Percentiles rank a stretch among this genome's conserved stretches.
Conservation (phyloP, 2,888 invertebrate species). For the Theristus sp. region DNA sequence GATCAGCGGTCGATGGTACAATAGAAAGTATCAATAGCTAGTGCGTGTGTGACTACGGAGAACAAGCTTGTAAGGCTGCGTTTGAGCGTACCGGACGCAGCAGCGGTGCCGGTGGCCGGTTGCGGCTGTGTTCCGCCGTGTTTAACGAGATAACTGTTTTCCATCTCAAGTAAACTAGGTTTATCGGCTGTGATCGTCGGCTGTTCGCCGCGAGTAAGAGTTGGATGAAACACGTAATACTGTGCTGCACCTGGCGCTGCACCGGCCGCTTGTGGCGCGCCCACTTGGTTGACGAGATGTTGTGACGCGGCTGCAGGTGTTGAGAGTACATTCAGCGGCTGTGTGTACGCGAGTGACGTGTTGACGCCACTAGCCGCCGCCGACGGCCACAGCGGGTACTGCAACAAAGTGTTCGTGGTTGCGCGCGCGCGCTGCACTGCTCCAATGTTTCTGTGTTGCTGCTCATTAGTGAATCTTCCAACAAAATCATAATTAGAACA, state of each 20-base stretch:
- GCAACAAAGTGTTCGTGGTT: slow-evolving; percentile 7
- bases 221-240: slow-evolving; percentile 29
- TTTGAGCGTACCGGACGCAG: no score
- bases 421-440: no score
- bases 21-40: no score
- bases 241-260: slow-evolving; percentile 6
- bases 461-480: no score
- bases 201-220: slow-evolving; percentile 13
- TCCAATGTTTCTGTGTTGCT: no score
- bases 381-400: slow-evolving; percentile 8
- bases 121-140: no score
- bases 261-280: neutral
- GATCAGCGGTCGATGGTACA: no score
- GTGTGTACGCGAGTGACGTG: neutral
- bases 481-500: no score
- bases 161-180: slow-evolving; percentile 25
- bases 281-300: slow-evolving; percentile 12
- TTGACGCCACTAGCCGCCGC: neutral
- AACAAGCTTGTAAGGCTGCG: no score
- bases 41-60: no score
- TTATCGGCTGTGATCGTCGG: slow-evolving; percentile 13
- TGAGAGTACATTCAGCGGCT: neutral
- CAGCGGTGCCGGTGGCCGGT: no score
- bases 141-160: slow-evolving; percentile 18
- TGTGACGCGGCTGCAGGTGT: neutral